A percentile compares a stretch with the other conserved stretches of the same genome.
These are phyloP conservation scores for Intellagama lesueurii DNA, from an alignment of 2,797 vertebrate genomes.

Conservation along the genomic window DNA sequence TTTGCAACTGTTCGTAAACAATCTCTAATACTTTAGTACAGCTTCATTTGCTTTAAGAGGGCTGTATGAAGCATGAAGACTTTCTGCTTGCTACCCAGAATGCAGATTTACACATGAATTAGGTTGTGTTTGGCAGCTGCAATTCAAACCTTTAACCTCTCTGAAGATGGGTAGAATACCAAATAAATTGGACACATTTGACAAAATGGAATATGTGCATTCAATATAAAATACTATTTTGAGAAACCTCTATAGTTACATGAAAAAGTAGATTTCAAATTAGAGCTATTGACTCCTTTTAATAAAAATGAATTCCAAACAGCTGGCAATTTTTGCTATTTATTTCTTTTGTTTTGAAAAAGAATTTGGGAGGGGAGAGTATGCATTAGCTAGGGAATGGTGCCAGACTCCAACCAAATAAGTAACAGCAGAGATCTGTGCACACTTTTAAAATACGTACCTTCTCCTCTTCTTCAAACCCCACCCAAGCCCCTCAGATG, in stretches of 20 bases:
- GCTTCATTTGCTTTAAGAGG: constrained; percentile 9
- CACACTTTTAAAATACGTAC: neutral
- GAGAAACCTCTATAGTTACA: constrained; percentile 2
- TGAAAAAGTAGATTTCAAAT: neutral
- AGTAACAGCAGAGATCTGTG: constrained; percentile 34
- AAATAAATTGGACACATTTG: constrained; percentile 40
- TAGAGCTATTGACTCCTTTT: constrained; percentile 15
- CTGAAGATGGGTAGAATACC: constrained; percentile 46
- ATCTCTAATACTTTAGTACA: neutral
- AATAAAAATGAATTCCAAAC: constrained; percentile 5
- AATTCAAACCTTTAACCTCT: constrained; percentile 34
- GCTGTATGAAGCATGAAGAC: constrained; percentile 27
- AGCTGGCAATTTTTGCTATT: constrained; percentile 11
- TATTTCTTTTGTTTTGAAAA: constrained; percentile 10
- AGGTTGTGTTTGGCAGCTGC: constrained; percentile 37
- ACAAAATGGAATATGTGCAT: constrained; percentile 26
- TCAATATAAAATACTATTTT: constrained; percentile 36
- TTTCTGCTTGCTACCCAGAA: constrained; percentile 33
- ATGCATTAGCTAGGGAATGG: constrained; percentile 4
- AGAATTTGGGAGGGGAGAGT: neutral
- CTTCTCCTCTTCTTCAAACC: neutral
- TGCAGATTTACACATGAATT: constrained; percentile 38
- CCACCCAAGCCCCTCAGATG: constrained; percentile 13
- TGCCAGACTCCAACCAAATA: constrained; percentile 15
- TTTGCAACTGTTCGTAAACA: constrained; percentile 3